Conservation (phyloP, 2,797 vertebrate genomes). For the Tiaroga cobitis region DNA sequence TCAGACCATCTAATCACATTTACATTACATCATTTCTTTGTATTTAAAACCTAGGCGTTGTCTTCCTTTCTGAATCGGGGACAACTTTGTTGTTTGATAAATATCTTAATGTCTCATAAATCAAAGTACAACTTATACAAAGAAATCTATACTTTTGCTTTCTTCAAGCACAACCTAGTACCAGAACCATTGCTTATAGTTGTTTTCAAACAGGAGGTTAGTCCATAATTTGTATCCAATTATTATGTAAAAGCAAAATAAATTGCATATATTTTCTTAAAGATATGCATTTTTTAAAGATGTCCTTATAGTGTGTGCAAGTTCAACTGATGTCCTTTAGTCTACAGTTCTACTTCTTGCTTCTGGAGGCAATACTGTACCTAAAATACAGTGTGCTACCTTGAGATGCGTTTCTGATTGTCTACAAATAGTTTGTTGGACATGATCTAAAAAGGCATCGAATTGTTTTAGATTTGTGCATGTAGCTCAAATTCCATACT, state of each 20-base stretch:
- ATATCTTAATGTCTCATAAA: constrained; percentile 18
- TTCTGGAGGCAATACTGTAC: not conserved
- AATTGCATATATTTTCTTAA: not conserved
- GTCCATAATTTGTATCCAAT: not conserved
- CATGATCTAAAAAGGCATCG: constrained; percentile 12
- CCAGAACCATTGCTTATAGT: not conserved
- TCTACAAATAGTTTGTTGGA: constrained; percentile 63
- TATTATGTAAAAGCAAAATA: constrained; percentile 1
- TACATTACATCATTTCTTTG: constrained; percentile 9
- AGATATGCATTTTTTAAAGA: not conserved
- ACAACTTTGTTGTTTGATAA: constrained; percentile 8
- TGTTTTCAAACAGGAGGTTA: not conserved
- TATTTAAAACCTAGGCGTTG: not conserved
- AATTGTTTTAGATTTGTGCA: constrained; percentile 11
- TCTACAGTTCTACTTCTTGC: not conserved
- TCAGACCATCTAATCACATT: constrained; percentile 76
- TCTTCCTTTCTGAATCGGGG: not conserved
- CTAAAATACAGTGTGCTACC: constrained; percentile 17
- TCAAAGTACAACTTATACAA: not conserved
- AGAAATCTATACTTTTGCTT: constrained; percentile 15
- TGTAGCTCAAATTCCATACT: not conserved
- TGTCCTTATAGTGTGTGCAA: not conserved
- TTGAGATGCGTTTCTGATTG: constrained; percentile 66
- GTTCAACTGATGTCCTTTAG: not conserved
- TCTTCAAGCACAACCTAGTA: not conserved